A percentile compares a stretch with the other conserved stretches of the same genome.
Evolutionary conservation across 2,113 vertebrate species (phyloP).

Genomic region (Mixornis gularis): DNA sequence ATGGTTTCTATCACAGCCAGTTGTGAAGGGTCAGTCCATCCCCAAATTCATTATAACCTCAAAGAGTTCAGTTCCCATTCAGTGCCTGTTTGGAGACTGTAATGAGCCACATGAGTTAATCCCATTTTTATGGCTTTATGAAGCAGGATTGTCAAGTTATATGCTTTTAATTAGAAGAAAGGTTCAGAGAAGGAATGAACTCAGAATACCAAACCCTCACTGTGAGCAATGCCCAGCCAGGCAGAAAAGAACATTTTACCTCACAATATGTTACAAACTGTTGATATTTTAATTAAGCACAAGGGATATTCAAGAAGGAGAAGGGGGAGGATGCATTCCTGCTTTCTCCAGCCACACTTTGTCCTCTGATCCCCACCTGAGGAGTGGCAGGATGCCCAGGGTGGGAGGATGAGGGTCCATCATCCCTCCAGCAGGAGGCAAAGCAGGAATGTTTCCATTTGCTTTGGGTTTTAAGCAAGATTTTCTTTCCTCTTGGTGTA

Average conservation of each 20-base stretch:
- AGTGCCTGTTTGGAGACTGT: neutral
- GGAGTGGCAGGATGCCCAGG: neutral
- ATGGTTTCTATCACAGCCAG: conserved; percentile 28
- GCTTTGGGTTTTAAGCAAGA: neutral
- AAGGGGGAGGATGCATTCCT: neutral
- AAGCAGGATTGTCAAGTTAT: neutral
- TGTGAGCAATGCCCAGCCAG: neutral
- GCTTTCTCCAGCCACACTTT: neutral
- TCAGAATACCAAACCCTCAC: neutral
- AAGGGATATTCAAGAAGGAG: neutral
- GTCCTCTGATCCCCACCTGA: neutral
- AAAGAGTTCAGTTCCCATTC: neutral
- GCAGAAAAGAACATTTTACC: neutral
- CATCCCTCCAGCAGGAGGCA: neutral
- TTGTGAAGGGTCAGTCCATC: conserved; percentile 24
- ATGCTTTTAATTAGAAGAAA: conserved; percentile 9
- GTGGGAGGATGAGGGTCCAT: neutral
- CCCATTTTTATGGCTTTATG: conserved; percentile 6
- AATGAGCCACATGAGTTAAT: conserved; percentile 26
- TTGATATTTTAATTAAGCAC: neutral
- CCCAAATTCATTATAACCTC: conserved; percentile 36
- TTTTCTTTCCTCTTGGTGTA: neutral
- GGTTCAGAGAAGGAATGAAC: neutral
- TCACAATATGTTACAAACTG: neutral
- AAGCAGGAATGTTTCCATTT: neutral